Conservation (phyloP, 2,113 vertebrate species). For the Uropsilus gracilis region DNA sequence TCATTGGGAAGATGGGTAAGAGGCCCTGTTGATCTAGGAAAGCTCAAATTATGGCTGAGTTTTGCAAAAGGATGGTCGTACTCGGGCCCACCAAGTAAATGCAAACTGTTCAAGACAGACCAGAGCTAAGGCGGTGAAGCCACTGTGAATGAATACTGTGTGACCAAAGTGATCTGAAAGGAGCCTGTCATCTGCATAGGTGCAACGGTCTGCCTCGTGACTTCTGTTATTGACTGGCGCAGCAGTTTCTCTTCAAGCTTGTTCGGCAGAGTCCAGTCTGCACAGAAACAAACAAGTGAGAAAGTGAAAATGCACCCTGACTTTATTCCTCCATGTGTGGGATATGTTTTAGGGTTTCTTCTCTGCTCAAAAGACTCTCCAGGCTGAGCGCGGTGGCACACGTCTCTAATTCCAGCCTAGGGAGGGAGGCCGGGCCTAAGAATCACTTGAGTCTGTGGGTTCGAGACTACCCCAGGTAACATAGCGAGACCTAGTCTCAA, state of each 20-base stretch:
- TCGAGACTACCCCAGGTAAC: too few relatives aligned
- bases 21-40: background rate
- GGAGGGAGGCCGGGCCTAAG: too few relatives aligned
- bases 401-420: too few relatives aligned
- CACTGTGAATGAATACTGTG: too few relatives aligned
- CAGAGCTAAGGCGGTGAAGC: too few relatives aligned
- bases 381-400: too few relatives aligned
- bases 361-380: background rate
- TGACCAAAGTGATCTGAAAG: background rate
- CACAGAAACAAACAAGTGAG: background rate
- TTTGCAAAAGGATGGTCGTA: conserved; percentile 60
- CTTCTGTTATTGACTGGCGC: background rate
- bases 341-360: background rate
- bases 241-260: background rate
- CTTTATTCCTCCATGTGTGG: background rate
- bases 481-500: too few relatives aligned
- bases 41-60: conserved; percentile 42
- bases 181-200: background rate
- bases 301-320: background rate
- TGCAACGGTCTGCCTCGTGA: background rate
- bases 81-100: conserved; percentile 30
- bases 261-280: background rate
- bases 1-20: background rate
- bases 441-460: too few relatives aligned
- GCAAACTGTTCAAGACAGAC: background rate